Evolutionary conservation across 1,140 invertebrate genomes (phyloP).

Genomic region (Cydia strobilella): DNA sequence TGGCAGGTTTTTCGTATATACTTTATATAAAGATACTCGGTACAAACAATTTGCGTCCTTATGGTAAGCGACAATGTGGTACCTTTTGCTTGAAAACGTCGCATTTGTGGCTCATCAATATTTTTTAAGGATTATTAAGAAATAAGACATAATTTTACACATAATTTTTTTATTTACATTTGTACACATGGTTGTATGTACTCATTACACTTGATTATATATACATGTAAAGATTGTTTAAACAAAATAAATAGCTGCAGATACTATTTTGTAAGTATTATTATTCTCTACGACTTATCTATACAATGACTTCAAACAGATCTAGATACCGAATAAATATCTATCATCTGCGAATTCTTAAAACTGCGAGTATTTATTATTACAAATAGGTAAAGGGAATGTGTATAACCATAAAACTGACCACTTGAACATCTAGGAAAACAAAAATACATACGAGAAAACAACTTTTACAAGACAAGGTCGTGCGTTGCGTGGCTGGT

Average conservation of each 20-base stretch:
- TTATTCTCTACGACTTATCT: conserved; percentile 55
- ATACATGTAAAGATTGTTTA: conserved; percentile 60
- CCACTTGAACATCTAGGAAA: neutral
- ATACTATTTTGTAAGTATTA: conserved; percentile 60
- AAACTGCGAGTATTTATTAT: conserved; percentile 63
- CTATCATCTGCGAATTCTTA: conserved; percentile 53
- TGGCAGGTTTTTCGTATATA: no score
- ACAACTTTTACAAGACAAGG: neutral
- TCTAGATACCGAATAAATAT: conserved; percentile 45
- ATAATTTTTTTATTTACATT: conserved; percentile 74
- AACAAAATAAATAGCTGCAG: conserved; percentile 72
- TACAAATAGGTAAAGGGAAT: neutral
- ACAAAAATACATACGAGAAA: neutral
- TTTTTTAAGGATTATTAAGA: conserved; percentile 42
- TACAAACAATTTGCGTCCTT: no score
- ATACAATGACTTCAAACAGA: conserved; percentile 55
- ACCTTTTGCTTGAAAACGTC: no score
- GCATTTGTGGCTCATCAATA: neutral
- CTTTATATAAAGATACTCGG: no score
- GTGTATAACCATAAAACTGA: neutral
- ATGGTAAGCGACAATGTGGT: no score
- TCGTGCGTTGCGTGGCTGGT: neutral
- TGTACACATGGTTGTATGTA: conserved; percentile 74
- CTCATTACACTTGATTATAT: conserved; percentile 62
- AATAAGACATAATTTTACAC: conserved; percentile 43